Percentiles rank a stretch among this genome's conserved stretches.
These are phyloP conservation scores for Actinostola sp. DNA, from an alignment of 92 coral and sea anemone genomes.

Conservation along the genomic window DNA sequence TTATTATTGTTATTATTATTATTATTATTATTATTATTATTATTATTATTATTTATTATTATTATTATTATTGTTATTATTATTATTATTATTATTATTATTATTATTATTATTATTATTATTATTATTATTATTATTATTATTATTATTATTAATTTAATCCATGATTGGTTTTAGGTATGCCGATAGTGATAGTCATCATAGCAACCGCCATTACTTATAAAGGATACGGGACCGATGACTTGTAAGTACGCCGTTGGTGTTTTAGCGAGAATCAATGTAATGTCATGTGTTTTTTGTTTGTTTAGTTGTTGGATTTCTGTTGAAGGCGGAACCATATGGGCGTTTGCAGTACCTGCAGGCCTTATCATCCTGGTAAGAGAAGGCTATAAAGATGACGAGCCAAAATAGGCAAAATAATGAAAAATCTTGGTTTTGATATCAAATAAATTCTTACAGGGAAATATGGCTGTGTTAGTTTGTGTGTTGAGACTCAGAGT, in stretches of 20 bases:
- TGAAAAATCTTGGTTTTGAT: too few relatives aligned
- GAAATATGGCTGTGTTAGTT: slow-evolving; percentile 51
- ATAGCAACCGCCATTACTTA: slow-evolving; percentile 62
- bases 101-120: too few relatives aligned
- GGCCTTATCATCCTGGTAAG: slow-evolving; percentile 65
- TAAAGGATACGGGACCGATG: slow-evolving; percentile 54
- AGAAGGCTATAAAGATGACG: neutral
- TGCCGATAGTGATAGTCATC: slow-evolving; percentile 55
- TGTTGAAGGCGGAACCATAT: slow-evolving; percentile 59
- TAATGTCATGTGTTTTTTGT: slow-evolving; percentile 3
- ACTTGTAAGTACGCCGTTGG: slow-evolving; percentile 45
- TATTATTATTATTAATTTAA: too few relatives aligned
- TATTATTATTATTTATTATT: too few relatives aligned
- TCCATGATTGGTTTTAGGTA: slow-evolving; percentile 31
- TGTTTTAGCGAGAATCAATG: neutral
- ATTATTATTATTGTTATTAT: too few relatives aligned
- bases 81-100: too few relatives aligned
- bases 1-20: too few relatives aligned
- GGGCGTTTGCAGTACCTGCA: slow-evolving; percentile 90
- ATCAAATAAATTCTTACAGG: too few relatives aligned
- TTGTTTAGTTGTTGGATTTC: slow-evolving; percentile 82
- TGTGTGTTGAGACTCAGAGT: slow-evolving; percentile 54
- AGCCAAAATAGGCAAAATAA: too few relatives aligned
- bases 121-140: neutral
- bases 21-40: too few relatives aligned